Percentiles rank a stretch among this genome's conserved stretches.
These are phyloP conservation scores for Hemibagrus guttatus DNA, from an alignment of 2,797 vertebrate species.

Conservation along the genomic window DNA sequence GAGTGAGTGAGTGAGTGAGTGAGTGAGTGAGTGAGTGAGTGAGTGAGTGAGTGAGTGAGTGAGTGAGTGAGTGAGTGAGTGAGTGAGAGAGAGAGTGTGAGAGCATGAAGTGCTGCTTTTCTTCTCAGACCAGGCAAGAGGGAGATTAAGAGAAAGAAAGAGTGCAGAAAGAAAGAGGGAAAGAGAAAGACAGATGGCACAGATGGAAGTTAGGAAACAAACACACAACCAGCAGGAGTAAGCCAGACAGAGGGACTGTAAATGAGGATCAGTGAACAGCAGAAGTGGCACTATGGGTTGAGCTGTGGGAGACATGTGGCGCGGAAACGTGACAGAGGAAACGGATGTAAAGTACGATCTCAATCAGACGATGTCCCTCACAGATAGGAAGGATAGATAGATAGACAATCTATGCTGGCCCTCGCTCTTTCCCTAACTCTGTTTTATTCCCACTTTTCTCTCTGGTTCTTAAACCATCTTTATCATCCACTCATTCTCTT, in stretches of 20 bases:
- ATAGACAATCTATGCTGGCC: not conserved
- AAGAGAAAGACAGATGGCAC: slow-evolving; percentile 11
- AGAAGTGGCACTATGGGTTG: not conserved
- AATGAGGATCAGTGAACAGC: slow-evolving; percentile 6
- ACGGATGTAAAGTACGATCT: not conserved
- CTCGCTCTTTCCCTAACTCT: slow-evolving; percentile 53
- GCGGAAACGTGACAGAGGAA: not conserved
- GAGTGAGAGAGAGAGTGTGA: not conserved
- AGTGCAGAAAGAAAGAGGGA: not conserved
- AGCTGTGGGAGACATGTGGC: not conserved
- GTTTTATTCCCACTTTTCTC: slow-evolving; percentile 21
- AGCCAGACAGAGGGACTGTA: not conserved
- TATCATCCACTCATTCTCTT: not conserved
- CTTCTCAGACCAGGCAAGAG: slow-evolving; percentile 42
- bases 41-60: no score
- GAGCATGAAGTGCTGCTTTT: slow-evolving; percentile 46
- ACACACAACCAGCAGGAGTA: not conserved
- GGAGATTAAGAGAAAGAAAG: not conserved
- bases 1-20: not conserved
- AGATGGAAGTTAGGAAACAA: slow-evolving; percentile 13
- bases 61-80: no score
- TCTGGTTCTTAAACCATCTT: slow-evolving; percentile 11
- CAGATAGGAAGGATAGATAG: not conserved
- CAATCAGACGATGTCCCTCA: not conserved
- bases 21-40: slow-evolving; percentile 33